Conservation (phyloP, 2,888 invertebrate genomes). For the Ametastegia equiseti region DNA sequence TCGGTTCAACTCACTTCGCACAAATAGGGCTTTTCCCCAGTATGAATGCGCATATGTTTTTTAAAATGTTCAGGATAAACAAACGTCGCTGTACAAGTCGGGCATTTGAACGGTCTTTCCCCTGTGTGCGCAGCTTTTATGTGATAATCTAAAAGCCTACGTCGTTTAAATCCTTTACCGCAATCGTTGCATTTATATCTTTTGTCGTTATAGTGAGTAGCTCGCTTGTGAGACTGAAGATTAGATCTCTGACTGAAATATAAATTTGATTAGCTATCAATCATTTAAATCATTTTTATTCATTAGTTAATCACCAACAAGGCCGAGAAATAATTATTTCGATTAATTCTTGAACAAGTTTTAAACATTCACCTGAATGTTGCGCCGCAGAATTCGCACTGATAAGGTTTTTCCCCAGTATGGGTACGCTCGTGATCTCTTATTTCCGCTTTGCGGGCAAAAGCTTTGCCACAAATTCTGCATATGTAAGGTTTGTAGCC, state of each 20-base stretch:
- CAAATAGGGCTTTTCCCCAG: slow-evolving; percentile 85
- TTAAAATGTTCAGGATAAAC: slow-evolving; percentile 91
- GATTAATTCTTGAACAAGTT: background rate
- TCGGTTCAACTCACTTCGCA: slow-evolving; percentile 78
- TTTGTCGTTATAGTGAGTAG: slow-evolving; percentile 88
- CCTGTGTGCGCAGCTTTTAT: slow-evolving; percentile 89
- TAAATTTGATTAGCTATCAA: background rate
- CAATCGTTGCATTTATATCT: slow-evolving; percentile 85
- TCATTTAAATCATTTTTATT: too few species aligned
- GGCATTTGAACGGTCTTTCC: slow-evolving; percentile 86
- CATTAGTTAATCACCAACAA: too few species aligned
- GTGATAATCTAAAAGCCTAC: slow-evolving; percentile 87
- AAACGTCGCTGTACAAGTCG: slow-evolving; percentile 86
- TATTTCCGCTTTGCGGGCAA: slow-evolving; percentile 87
- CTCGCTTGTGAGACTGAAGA: slow-evolving; percentile 87
- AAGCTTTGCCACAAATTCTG: slow-evolving; percentile 84
- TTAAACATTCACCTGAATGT: slow-evolving; percentile 78
- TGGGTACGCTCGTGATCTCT: slow-evolving; percentile 90
- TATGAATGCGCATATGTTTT: slow-evolving; percentile 88
- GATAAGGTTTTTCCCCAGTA: slow-evolving; percentile 88
- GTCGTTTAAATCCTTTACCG: slow-evolving; percentile 84
- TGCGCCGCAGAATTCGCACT: slow-evolving; percentile 87
- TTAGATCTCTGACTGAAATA: slow-evolving; percentile 86
- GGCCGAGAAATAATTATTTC: too few species aligned
- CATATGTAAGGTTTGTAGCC: slow-evolving; percentile 86